Percentiles rank a stretch among this genome's conserved stretches.
Evolutionary conservation across 2,113 vertebrate genomes (phyloP).

Genomic region (Pelusios castaneus): DNA sequence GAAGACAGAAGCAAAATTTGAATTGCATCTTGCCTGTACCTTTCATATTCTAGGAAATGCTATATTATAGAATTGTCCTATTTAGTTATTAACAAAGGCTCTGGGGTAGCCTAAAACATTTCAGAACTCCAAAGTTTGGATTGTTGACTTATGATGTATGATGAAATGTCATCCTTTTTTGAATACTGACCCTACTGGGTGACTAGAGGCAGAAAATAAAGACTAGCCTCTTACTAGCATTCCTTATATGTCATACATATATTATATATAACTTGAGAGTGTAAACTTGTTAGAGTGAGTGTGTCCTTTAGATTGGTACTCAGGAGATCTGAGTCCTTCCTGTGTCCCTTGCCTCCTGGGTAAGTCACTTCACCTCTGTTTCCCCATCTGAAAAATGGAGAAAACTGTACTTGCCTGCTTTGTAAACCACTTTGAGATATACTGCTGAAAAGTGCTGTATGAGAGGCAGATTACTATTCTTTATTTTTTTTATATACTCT

Average conservation of each 20-base stretch:
- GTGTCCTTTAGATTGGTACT: too few relatives aligned
- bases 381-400: not conserved
- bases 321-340: not conserved
- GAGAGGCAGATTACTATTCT: not conserved
- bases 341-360: not conserved
- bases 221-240: not conserved
- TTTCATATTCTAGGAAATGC: not conserved
- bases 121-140: not conserved
- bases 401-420: not conserved
- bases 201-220: not conserved
- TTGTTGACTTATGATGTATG: not conserved
- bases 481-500: not conserved
- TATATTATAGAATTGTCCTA: not conserved
- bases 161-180: not conserved
- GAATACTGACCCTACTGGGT: not conserved
- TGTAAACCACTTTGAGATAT: not conserved
- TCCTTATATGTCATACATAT: not conserved
- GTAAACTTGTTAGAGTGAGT: too few relatives aligned
- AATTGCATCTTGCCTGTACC: not conserved
- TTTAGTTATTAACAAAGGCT: slow-evolving; percentile 19
- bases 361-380: not conserved
- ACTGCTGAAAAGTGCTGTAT: not conserved
- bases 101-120: not conserved
- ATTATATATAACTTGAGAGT: too few relatives aligned
- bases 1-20: not conserved